Percentiles rank a stretch among this genome's conserved stretches.
Conservation (phyloP, 2,797 vertebrate species). For the Lacerta bilineata region DNA sequence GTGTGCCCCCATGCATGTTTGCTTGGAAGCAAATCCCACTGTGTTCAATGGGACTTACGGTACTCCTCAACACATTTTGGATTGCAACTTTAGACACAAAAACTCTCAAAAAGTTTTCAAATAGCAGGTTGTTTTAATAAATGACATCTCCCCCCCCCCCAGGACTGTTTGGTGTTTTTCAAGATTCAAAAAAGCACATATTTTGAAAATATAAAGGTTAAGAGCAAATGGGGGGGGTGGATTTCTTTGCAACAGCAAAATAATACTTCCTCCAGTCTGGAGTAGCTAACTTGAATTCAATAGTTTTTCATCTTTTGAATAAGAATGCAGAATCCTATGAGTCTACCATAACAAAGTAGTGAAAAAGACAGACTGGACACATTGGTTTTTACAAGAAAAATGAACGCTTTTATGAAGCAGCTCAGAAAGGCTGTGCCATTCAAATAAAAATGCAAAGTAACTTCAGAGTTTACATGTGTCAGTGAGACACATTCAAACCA, state of each 20-base stretch:
- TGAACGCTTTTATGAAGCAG: conserved; percentile 31
- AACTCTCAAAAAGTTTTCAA: not conserved
- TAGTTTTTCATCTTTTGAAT: conserved; percentile 61
- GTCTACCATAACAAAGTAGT: conserved; percentile 22
- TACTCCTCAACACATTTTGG: not conserved
- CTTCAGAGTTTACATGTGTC: conserved; percentile 17
- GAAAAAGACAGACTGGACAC: conserved; percentile 62
- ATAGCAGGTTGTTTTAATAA: not conserved
- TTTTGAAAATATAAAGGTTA: conserved; percentile 41
- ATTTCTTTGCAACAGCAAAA: conserved; percentile 67
- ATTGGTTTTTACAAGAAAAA: conserved; percentile 38
- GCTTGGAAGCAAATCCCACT: not conserved
- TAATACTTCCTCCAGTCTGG: conserved; percentile 46
- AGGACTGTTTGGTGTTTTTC: not conserved
- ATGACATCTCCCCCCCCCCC: not conserved
- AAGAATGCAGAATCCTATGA: conserved; percentile 66
- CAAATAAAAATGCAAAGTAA: conserved; percentile 34
- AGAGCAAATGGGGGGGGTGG: conserved; percentile 56
- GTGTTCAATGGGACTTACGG: not conserved
- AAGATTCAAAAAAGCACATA: conserved; percentile 50
- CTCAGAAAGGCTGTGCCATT: conserved; percentile 52
- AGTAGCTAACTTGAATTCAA: conserved; percentile 61
- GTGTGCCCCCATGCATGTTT: not conserved
- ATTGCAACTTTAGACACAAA: not conserved
- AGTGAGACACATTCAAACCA: conserved; percentile 51